Evolutionary conservation across 2,113 vertebrate species (phyloP).

Genomic region (Psettodes erumei): DNA sequence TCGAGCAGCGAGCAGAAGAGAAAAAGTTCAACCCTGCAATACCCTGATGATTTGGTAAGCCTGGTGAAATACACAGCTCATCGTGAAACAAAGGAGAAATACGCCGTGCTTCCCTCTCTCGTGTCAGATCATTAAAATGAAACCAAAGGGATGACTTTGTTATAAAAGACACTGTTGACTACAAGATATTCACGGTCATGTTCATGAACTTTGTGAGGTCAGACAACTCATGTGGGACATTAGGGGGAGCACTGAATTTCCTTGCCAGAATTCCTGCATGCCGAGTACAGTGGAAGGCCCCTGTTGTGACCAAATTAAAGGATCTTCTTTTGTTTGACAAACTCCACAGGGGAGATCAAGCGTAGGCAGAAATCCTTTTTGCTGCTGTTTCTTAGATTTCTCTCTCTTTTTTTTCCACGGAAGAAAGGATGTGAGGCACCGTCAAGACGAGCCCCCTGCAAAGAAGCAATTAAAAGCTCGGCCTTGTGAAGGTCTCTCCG

Average conservation of each 20-base stretch:
- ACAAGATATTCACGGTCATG: conserved; percentile 46
- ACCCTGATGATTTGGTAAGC: conserved; percentile 24
- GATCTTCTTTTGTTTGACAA: conserved; percentile 83
- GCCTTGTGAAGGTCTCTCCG: conserved; percentile 81
- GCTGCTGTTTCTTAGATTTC: conserved; percentile 72
- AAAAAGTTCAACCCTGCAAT: conserved; percentile 33
- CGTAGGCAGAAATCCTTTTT: conserved; percentile 79
- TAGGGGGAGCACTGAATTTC: conserved; percentile 59
- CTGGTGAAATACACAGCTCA: conserved; percentile 29
- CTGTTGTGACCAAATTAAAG: conserved; percentile 82
- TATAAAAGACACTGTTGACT: conserved; percentile 16
- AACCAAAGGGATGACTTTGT: conserved; percentile 15
- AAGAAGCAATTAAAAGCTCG: conserved; percentile 85
- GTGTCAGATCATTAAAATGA: conserved; percentile 18
- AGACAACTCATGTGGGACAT: conserved; percentile 62
- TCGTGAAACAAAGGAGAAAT: conserved; percentile 23
- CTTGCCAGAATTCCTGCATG: conserved; percentile 56
- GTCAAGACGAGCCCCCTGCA: conserved; percentile 81
- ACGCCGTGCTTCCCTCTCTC: neutral
- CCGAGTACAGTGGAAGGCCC: conserved; percentile 67
- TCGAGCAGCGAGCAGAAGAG: conserved; percentile 19
- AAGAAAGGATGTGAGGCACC: conserved; percentile 74
- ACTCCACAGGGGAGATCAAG: conserved; percentile 80
- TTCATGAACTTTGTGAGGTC: conserved; percentile 63
- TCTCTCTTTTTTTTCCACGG: conserved; percentile 51